Evolutionary conservation across 2,888 invertebrate genomes (phyloP).

Genomic region (Ditylenchus weischeri): DNA sequence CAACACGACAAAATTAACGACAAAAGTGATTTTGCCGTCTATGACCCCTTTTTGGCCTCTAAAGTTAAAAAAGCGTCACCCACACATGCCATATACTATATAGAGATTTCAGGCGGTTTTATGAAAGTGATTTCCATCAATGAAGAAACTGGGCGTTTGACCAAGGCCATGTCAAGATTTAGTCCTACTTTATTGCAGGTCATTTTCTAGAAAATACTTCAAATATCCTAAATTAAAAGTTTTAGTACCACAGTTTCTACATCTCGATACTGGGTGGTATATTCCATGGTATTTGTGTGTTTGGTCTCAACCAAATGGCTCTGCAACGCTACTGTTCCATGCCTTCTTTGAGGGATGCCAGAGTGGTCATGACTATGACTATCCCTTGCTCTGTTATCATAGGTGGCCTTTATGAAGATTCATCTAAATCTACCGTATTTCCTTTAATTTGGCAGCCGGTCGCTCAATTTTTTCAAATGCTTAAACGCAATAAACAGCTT

Average conservation of each 20-base stretch:
- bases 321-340: slow-evolving; percentile 44
- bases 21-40: no score
- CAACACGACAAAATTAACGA: no score
- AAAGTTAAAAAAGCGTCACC: no score
- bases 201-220: background rate
- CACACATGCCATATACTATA: no score
- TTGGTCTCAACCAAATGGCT: slow-evolving; percentile 43
- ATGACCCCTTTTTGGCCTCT: no score
- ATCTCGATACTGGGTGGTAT: slow-evolving; percentile 32
- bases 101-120: slow-evolving; percentile 26
- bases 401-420: background rate
- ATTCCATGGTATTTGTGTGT: slow-evolving; percentile 33
- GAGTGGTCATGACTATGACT: slow-evolving; percentile 37
- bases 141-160: slow-evolving; percentile 31
- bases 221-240: background rate
- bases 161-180: slow-evolving; percentile 22
- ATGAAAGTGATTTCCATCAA: slow-evolving; percentile 24
- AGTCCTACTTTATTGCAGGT: slow-evolving; percentile 34
- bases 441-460: no score
- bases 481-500: no score
- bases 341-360: slow-evolving; percentile 36
- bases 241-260: slow-evolving; percentile 40
- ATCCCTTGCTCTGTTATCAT: slow-evolving; percentile 38
- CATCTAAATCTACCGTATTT: no score
- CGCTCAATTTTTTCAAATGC: no score